A percentile compares a stretch with the other conserved stretches of the same genome.
These are phyloP conservation scores for Aspidapion aeneum DNA, from an alignment of 2,888 invertebrate species.

Conservation along the genomic window DNA sequence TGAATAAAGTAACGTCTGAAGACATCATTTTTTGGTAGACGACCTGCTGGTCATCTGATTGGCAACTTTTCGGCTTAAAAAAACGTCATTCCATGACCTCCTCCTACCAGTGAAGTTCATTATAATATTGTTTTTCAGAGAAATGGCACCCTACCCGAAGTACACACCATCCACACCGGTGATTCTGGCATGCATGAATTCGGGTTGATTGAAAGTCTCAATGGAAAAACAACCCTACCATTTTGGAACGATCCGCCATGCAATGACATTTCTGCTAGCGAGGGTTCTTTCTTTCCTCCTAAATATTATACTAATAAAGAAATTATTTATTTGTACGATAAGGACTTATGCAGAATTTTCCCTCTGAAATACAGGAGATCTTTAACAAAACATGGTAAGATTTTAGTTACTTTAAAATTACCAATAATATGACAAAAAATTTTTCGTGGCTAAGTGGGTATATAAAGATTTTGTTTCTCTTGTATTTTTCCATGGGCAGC, in stretches of 20 bases:
- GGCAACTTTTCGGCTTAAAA: too few species aligned
- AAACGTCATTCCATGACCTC: too few species aligned
- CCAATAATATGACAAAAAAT: too few species aligned
- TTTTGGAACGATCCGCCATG: constrained; percentile 75
- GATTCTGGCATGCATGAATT: constrained; percentile 71
- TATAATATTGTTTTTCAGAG: too few species aligned
- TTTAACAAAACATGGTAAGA: constrained; percentile 65
- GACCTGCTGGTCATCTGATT: too few species aligned
- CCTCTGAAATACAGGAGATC: constrained; percentile 69
- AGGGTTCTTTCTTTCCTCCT: constrained; percentile 84
- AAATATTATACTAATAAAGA: constrained; percentile 64
- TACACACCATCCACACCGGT: constrained; percentile 78
- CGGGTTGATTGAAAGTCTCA: constrained; percentile 71
- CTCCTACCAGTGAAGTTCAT: too few species aligned
- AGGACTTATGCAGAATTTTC: constrained; percentile 78
- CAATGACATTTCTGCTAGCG: constrained; percentile 66
- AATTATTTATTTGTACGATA: constrained; percentile 75
- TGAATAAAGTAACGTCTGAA: too few species aligned
- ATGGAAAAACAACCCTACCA: constrained; percentile 71
- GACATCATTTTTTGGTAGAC: too few species aligned
- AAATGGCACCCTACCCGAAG: constrained; percentile 77
- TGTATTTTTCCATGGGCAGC: too few species aligned
- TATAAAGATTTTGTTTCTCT: too few species aligned
- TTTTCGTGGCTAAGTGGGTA: too few species aligned
- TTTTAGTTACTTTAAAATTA: background rate